Base-by-base conservation (phyloP, 2,113 vertebrate species). In the Chrysemys picta region DNA sequence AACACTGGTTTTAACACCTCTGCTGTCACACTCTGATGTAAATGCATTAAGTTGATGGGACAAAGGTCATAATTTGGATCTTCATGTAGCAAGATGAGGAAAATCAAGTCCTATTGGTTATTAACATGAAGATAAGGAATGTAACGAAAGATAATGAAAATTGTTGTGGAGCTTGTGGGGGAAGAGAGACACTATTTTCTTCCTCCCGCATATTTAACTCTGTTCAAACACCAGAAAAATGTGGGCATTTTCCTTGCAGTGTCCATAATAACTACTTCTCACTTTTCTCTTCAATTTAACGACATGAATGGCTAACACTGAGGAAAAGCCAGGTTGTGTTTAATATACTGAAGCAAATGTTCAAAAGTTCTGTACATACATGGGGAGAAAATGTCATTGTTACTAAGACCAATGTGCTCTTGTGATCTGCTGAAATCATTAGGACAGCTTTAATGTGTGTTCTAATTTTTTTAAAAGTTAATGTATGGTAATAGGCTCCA, bases 381-480 rank as follows among this genome's bases (percentile, higher is more conserved):
- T 59, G 81, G 80, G 4, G 54, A 83, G 81, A 88, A 93, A 92
- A 56, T 88, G 62, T 75, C 53, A 86, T 25, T 95, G 38, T 84
- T 93, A n/a, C 38, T 50, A 72, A 91, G 85, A 95, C 85, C 42
- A 38, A 14, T 45, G 91, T 65, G 57, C 47, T 92, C 4, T 95
- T n/a, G 53, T 82, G 89, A 86, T 82, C 62, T 94, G 65, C 92
- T 94, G 90, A 95, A 88, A 82, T 79, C 80, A 82, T 81, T 50
- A 29, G 94, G 87, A 79, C 81, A 93, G 31, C 53, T 47, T 25
- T 91, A 93, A 93, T 96, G 90, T 75, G 91, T 95, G 49, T 92
- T 92, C 53, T 86, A 5, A 31, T 87, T 95, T 95, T 95, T 89
- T 62, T 85, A 95, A 91, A 50, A 96, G 87, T 95, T 79, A 75